Conservation (phyloP, 2,113 vertebrate species). For the Suncus etruscus region DNA sequence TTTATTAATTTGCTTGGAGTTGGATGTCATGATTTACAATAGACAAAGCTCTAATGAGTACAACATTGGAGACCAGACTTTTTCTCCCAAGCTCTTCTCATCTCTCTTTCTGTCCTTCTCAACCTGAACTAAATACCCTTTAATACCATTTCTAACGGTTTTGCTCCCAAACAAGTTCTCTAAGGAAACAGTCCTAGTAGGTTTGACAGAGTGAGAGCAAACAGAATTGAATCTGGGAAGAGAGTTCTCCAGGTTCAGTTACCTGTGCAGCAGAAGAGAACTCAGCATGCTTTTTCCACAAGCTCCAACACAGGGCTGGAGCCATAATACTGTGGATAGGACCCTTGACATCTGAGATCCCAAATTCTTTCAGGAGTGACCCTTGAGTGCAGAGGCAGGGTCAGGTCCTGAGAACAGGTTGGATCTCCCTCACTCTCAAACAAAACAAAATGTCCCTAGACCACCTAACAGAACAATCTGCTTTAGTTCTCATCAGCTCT, state of each 20-base stretch:
- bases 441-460: neutral
- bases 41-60: neutral
- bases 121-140: neutral
- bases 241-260: neutral
- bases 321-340: no score
- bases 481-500: constrained; percentile 25
- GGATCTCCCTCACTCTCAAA: no score
- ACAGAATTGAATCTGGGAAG: neutral
- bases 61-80: neutral
- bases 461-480: neutral
- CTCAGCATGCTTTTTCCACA: neutral
- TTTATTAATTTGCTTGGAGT: neutral
- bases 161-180: constrained; percentile 25
- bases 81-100: neutral
- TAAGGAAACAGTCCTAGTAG: constrained; percentile 2
- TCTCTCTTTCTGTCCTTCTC: neutral
- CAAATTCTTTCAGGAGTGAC: no score
- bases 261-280: neutral
- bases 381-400: no score
- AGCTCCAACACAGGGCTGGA: neutral
- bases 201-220: neutral
- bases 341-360: no score
- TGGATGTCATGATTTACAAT: neutral
- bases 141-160: neutral
- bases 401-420: no score